These are phyloP conservation scores for Harpalus rubripes DNA, from an alignment of 2,888 invertebrate genomes.

Conservation along the genomic window DNA sequence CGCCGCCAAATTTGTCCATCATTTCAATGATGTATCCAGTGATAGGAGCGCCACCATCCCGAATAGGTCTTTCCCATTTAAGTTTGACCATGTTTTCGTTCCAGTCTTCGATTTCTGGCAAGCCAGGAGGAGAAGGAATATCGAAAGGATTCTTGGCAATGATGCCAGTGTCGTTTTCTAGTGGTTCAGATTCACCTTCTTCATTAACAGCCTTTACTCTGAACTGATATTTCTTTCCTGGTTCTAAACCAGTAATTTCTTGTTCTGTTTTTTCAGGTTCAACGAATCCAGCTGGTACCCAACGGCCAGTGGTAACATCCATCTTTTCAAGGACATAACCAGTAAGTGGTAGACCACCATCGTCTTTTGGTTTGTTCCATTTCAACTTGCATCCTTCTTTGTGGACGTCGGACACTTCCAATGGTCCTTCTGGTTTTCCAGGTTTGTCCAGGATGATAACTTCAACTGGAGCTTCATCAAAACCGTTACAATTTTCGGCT, in stretches of 20 bases:
- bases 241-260: conserved; percentile 92
- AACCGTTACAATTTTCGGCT: conserved; percentile 95
- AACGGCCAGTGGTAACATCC: conserved; percentile 92
- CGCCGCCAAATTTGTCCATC: conserved; percentile 92
- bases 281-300: conserved; percentile 92
- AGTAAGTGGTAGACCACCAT: conserved; percentile 94
- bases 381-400: conserved; percentile 95
- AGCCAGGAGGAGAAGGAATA: conserved; percentile 91
- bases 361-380: conserved; percentile 97
- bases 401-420: conserved; percentile 94
- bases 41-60: conserved; percentile 96
- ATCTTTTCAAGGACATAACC: conserved; percentile 97
- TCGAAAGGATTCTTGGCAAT: conserved; percentile 99
- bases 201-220: conserved; percentile 97
- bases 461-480: conserved; percentile 96
- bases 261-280: conserved; percentile 91
- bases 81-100: conserved; percentile 94
- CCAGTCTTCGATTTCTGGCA: conserved; percentile 94
- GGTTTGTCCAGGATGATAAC: conserved; percentile 89
- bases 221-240: conserved; percentile 98
- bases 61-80: conserved; percentile 93
- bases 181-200: conserved; percentile 97
- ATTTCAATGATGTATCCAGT: conserved; percentile 95
- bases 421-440: conserved; percentile 93
- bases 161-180: conserved; percentile 92